phyloP scores from a whole-genome alignment of 2,888 invertebrate species.

The Imbricaverruca yamaguchii region DNA sequence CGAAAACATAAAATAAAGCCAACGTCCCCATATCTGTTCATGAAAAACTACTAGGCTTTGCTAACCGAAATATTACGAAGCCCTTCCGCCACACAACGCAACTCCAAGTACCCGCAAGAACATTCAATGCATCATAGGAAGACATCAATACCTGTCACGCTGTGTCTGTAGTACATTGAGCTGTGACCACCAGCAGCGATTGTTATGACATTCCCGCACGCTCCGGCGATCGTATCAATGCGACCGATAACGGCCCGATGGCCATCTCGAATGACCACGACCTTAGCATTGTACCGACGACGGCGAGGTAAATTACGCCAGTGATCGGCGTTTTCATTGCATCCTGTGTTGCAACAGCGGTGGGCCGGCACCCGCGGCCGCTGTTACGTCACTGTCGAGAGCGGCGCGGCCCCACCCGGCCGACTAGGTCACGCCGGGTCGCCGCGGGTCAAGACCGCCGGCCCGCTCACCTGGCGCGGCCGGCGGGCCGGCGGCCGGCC shows the following conservation, averaged over 20 bases:
- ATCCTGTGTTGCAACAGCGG: not conserved
- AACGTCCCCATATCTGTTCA: no score
- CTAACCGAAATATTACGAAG: no score
- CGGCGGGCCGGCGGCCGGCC: not conserved
- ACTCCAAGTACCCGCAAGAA: no score
- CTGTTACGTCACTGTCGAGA: not conserved
- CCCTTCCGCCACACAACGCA: no score
- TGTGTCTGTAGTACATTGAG: no score
- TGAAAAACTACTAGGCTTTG: no score
- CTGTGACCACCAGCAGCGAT: no score
- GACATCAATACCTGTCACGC: no score
- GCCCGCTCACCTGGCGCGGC: not conserved
- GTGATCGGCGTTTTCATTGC: not conserved
- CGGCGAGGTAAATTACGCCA: not conserved
- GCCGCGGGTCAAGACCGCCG: not conserved
- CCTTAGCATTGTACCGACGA: not conserved
- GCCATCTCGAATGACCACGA: not conserved
- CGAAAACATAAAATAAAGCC: no score
- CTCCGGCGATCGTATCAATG: no score
- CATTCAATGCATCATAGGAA: no score
- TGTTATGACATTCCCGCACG: no score
- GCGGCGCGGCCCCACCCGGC: not conserved
- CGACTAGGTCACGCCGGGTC: not conserved
- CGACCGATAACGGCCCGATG: not conserved
- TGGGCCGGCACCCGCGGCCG: not conserved